Evolutionary conservation across 2,113 vertebrate species (phyloP), one percentile per base, ranked within the genome.

Genomic region (Perca fluviatilis): DNA sequence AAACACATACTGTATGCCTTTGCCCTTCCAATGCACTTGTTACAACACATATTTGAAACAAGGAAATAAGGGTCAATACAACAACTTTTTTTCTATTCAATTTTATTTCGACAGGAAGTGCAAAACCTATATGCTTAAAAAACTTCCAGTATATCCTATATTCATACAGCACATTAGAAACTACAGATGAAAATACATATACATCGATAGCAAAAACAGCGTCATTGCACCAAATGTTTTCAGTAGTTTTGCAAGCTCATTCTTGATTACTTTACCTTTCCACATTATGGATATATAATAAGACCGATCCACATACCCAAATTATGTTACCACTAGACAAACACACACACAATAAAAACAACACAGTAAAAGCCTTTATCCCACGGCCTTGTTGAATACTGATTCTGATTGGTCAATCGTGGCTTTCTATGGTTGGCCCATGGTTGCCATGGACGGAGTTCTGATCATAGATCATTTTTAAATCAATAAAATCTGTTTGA

Each of bases 61-160:
- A 63, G 6, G 15, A 50, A 50, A 36, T 57, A 57, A 27, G 3
- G 27, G 23, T 2, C 54, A 67, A 46, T 19, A 46, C 4, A 25
- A 80, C 23, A 40, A 8, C 10, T 33, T 46, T 33, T 69, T 54
- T 53, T 74, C 14, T 5, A 21, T 50, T 74, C 3, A 1, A 33
- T 51, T 88, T 91, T 88, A 89, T 85, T 82, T 51, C 25, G 4
- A 70, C 13, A 81, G 25, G 1, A 80, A 11, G 13, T 67, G 40
- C 57, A 82, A 77, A 89, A 79, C 10, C 10, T 43, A 43, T 9
- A 43, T 43, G 40, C 1, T 25, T 12, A 11, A 18, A 77, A 43
- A 43, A 43, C 40, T 3, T 11, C 2, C 61, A 68, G 33, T 40
- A 15, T 9, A 13, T 36, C 15, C 25, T 33, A 74, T 46, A 63